These are phyloP conservation scores for Apantesis nais DNA, from an alignment of 2,888 invertebrate genomes.

Conservation along the genomic window DNA sequence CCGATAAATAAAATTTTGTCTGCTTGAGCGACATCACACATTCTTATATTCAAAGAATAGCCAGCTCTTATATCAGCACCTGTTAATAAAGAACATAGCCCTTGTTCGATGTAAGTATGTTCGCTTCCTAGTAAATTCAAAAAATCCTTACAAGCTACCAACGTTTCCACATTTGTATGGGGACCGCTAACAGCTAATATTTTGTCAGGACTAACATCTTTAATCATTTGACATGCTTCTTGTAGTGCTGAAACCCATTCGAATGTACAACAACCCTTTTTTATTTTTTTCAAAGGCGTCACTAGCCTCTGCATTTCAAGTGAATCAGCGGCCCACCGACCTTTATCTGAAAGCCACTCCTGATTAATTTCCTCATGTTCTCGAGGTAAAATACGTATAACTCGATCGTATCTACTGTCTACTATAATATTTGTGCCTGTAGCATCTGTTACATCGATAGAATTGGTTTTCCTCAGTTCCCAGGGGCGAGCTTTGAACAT, in stretches of 20 bases:
- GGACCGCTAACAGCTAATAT: conserved; percentile 74
- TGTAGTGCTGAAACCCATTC: conserved; percentile 97
- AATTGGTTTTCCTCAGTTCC: conserved; percentile 93
- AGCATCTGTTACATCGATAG: conserved; percentile 78
- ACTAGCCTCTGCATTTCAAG: conserved; percentile 97
- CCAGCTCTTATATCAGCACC: conserved; percentile 65
- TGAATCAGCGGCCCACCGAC: conserved; percentile 98
- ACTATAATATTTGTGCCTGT: conserved; percentile 76
- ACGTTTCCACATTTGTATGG: conserved; percentile 72
- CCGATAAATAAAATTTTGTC: conserved; percentile 97
- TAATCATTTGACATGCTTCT: conserved; percentile 87
- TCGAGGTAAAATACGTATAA: conserved; percentile 72
- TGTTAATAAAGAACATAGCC: conserved; percentile 52
- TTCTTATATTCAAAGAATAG: conserved; percentile 81
- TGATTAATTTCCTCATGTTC: conserved; percentile 90
- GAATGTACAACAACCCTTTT: conserved; percentile 90
- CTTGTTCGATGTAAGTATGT: conserved; percentile 67
- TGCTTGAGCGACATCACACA: conserved; percentile 91
- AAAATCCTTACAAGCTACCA: conserved; percentile 74
- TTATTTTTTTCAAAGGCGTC: conserved; percentile 94
- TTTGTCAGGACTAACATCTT: conserved; percentile 85
- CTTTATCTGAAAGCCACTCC: conserved; percentile 99
- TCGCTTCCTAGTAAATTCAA: conserved; percentile 72
- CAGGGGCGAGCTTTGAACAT: conserved; percentile 98
- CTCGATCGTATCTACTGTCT: conserved; percentile 68